Evolutionary conservation across 2,888 invertebrate genomes (phyloP).

Genomic region (Crossocerus cetratus): DNA sequence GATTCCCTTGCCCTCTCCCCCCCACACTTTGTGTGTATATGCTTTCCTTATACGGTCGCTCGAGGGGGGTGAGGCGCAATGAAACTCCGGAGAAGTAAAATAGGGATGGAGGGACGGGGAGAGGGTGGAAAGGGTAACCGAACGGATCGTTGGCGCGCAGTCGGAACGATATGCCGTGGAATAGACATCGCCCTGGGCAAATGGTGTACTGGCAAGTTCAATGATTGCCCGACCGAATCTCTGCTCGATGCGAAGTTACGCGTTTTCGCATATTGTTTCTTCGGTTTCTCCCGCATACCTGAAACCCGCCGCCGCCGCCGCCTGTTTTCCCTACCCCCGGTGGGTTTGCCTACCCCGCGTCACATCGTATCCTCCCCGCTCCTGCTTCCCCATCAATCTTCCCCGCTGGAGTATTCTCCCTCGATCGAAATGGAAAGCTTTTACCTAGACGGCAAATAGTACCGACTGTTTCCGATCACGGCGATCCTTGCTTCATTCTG

Average conservation of each 20-base stretch:
- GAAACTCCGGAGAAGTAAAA: constrained; percentile 40
- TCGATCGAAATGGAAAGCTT: no score
- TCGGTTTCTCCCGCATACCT: constrained; percentile 10
- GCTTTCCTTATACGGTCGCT: constrained; percentile 29
- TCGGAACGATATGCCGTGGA: constrained; percentile 9
- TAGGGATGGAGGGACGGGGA: constrained; percentile 20
- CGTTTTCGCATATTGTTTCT: constrained; percentile 35
- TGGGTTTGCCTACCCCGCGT: background rate
- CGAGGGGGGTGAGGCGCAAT: constrained; percentile 21
- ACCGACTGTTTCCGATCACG: no score
- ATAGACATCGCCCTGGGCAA: constrained; percentile 45
- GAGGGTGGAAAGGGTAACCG: constrained; percentile 19
- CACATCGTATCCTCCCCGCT: background rate
- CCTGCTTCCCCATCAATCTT: constrained; percentile 14
- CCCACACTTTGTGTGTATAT: background rate
- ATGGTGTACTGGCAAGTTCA: constrained; percentile 48
- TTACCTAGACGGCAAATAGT: no score
- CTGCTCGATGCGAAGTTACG: constrained; percentile 35
- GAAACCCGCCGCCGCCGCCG: background rate
- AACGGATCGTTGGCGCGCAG: background rate
- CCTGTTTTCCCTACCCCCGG: no score
- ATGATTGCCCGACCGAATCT: constrained; percentile 48
- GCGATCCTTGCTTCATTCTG: no score
- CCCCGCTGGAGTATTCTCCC: background rate
- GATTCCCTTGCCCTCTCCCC: background rate